Evolutionary conservation across 2,888 invertebrate species (phyloP).

Genomic region (Caenorhabditis parvicauda): DNA sequence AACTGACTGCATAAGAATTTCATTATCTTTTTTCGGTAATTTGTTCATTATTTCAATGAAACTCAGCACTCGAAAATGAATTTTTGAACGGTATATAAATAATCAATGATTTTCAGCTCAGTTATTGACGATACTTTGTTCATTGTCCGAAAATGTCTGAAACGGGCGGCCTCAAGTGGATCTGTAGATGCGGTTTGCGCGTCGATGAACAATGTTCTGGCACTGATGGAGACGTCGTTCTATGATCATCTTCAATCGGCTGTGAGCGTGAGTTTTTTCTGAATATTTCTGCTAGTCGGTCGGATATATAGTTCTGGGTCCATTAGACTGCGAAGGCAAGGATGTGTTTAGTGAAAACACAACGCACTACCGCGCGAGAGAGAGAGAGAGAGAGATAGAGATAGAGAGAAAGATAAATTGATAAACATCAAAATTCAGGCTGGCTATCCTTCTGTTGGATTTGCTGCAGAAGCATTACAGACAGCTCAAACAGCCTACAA

Average conservation of each 20-base stretch:
- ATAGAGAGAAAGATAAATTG: too few relatives aligned
- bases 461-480: slow-evolving; percentile 56
- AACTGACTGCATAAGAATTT: too few relatives aligned
- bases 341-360: too few relatives aligned
- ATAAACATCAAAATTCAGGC: slow-evolving; percentile 13
- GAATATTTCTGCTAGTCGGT: not conserved
- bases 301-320: not conserved
- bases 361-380: too few relatives aligned
- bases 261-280: slow-evolving; percentile 68
- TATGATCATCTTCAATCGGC: slow-evolving; percentile 74
- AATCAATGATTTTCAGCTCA: slow-evolving; percentile 66
- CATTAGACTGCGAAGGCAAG: not conserved
- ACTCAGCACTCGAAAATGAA: too few relatives aligned
- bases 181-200: slow-evolving; percentile 94
- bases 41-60: too few relatives aligned
- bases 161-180: slow-evolving; percentile 84
- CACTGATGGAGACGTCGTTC: slow-evolving; percentile 82
- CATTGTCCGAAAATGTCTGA: slow-evolving; percentile 90
- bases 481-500: slow-evolving; percentile 59
- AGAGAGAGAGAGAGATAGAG: too few relatives aligned
- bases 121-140: slow-evolving; percentile 97
- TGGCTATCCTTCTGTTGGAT: slow-evolving; percentile 56
- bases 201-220: slow-evolving; percentile 82
- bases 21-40: too few relatives aligned
- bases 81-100: not conserved